phyloP scores from a whole-genome alignment of 2,797 vertebrate genomes.

The Betta splendens region DNA sequence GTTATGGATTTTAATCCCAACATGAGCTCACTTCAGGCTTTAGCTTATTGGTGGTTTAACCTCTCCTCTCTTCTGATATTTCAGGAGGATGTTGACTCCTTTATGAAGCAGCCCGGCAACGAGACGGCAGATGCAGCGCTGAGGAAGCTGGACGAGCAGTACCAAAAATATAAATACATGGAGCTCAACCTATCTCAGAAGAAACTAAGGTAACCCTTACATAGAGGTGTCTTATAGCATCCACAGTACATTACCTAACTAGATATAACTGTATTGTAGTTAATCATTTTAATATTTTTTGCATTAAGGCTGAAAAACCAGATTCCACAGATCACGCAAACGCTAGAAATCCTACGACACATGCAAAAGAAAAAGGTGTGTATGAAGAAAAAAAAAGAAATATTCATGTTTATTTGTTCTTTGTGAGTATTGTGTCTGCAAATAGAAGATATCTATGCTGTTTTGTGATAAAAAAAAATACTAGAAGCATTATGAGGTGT shows the following conservation, averaged over 20 bases:
- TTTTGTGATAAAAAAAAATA: too few relatives aligned
- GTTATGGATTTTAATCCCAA: too few relatives aligned
- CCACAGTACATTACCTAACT: too few relatives aligned
- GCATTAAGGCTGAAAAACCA: conserved; percentile 91
- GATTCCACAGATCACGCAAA: conserved; percentile 99
- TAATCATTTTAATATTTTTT: not conserved
- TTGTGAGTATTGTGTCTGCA: too few relatives aligned
- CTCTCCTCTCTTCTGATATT: conserved; percentile 9
- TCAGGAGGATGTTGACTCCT: conserved; percentile 97
- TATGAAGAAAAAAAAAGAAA: too few relatives aligned
- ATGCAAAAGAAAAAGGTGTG: conserved; percentile 99
- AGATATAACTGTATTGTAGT: too few relatives aligned
- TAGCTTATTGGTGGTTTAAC: too few relatives aligned
- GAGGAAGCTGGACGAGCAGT: conserved; percentile 94
- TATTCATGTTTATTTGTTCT: too few relatives aligned
- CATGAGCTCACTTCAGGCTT: too few relatives aligned
- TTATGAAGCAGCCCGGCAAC: conserved; percentile 96
- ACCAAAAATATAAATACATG: conserved; percentile 99
- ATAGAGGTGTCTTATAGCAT: too few relatives aligned
- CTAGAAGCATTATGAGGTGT: too few relatives aligned
- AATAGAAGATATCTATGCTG: too few relatives aligned
- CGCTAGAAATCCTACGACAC: conserved; percentile 97
- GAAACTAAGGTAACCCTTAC: conserved; percentile 87
- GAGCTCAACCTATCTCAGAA: conserved; percentile 97
- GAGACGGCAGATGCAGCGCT: conserved; percentile 92